phyloP scores from a whole-genome alignment of 2,797 vertebrate genomes.

The Myiotriccus ornatus region DNA sequence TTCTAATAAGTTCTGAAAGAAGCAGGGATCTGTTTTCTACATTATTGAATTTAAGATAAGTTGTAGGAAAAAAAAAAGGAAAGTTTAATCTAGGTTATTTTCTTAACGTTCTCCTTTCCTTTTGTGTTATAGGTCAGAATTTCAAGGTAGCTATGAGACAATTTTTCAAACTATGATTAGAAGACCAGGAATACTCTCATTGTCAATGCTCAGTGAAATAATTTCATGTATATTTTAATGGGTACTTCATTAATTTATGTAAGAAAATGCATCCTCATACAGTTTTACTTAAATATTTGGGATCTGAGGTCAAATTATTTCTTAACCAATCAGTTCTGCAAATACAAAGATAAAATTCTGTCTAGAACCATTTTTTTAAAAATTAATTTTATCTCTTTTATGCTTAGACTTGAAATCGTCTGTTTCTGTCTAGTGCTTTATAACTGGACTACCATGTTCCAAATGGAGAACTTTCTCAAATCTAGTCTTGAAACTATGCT shows the following conservation, averaged over 20 bases:
- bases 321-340: background rate
- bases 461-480: background rate
- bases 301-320: background rate
- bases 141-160: background rate
- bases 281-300: background rate
- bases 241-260: background rate
- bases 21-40: rapidly evolving
- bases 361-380: background rate
- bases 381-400: background rate
- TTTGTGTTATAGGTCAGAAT: background rate
- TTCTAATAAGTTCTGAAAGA: background rate
- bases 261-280: background rate
- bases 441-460: background rate
- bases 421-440: background rate
- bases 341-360: background rate
- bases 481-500: background rate
- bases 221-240: background rate
- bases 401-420: background rate
- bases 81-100: background rate
- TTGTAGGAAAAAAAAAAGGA: background rate
- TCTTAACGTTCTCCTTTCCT: background rate
- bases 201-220: background rate
- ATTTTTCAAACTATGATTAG: background rate
- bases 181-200: background rate
- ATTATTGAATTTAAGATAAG: background rate